A percentile compares a stretch with the other conserved stretches of the same genome.
Conservation (phyloP, 1,140 invertebrate genomes). For the Protaetia brevitarsis region DNA sequence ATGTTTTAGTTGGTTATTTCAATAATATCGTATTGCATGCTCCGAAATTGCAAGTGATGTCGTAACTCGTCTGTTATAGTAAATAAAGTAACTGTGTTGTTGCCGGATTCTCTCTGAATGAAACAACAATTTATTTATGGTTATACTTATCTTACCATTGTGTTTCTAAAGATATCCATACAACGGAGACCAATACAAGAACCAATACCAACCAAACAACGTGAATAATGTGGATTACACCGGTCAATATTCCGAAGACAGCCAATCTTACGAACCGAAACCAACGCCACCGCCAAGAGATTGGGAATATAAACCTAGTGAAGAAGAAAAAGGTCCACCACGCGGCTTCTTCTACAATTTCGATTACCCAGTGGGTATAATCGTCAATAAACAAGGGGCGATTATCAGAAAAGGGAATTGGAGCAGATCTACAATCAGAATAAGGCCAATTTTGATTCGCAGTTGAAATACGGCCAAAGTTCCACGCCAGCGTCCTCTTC, state of each 20-base stretch:
- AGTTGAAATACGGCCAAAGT: neutral
- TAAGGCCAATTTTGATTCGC: neutral
- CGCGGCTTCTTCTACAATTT: slow-evolving; percentile 66
- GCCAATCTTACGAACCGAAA: neutral
- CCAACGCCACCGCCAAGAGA: slow-evolving; percentile 5
- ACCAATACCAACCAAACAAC: slow-evolving; percentile 1
- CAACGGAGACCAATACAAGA: neutral
- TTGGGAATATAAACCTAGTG: slow-evolving; percentile 24
- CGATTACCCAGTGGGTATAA: slow-evolving; percentile 61
- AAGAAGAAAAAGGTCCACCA: slow-evolving; percentile 54
- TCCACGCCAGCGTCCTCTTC: neutral
- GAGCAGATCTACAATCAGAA: neutral
- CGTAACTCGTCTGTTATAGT: no score
- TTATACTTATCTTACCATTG: no score
- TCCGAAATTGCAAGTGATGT: no score
- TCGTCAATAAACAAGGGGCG: slow-evolving; percentile 47
- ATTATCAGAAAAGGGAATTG: neutral
- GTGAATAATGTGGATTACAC: slow-evolving; percentile 12
- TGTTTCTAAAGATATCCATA: slow-evolving; percentile 14
- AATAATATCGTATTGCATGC: no score
- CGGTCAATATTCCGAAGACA: slow-evolving; percentile 16
- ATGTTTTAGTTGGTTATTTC: no score
- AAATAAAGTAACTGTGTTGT: no score
- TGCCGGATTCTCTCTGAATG: no score
- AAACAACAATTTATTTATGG: no score